Percentiles rank a stretch among this genome's conserved stretches.
Conservation (phyloP, 2,888 invertebrate genomes). For the Apamea sordens region DNA sequence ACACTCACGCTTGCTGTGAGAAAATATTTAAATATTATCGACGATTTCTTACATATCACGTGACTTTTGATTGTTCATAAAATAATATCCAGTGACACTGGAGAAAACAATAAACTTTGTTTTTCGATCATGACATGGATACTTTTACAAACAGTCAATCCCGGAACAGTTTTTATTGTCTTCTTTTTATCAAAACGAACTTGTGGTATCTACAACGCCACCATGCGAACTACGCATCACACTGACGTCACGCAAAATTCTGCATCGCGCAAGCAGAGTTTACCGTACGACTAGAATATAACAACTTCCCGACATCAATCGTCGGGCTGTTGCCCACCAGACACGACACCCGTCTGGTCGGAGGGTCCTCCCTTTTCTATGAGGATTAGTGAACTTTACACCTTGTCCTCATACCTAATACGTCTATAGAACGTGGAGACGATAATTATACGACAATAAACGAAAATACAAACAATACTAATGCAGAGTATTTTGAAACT, state of each 20-base stretch:
- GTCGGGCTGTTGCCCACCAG: too few relatives aligned
- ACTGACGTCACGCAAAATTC: too few relatives aligned
- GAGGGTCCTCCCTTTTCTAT: too few relatives aligned
- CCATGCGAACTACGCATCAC: too few relatives aligned
- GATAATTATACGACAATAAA: background rate
- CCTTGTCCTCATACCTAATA: too few relatives aligned
- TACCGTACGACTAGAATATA: too few relatives aligned
- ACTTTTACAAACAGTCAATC: background rate
- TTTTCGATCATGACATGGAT: background rate
- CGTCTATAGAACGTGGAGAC: background rate
- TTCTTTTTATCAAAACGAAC: background rate
- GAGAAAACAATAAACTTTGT: background rate
- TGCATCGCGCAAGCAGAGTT: too few relatives aligned
- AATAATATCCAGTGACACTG: conserved; percentile 30
- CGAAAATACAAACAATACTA: background rate
- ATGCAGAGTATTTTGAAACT: background rate
- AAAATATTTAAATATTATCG: conserved; percentile 19
- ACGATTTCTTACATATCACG: background rate
- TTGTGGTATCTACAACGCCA: too few relatives aligned
- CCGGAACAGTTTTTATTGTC: background rate
- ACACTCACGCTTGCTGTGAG: background rate
- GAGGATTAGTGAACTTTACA: too few relatives aligned
- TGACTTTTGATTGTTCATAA: conserved; percentile 22
- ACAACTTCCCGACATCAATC: too few relatives aligned
- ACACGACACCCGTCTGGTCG: too few relatives aligned